phyloP scores from a whole-genome alignment of 2,888 invertebrate species.

The Cosmopolites sordidus region DNA sequence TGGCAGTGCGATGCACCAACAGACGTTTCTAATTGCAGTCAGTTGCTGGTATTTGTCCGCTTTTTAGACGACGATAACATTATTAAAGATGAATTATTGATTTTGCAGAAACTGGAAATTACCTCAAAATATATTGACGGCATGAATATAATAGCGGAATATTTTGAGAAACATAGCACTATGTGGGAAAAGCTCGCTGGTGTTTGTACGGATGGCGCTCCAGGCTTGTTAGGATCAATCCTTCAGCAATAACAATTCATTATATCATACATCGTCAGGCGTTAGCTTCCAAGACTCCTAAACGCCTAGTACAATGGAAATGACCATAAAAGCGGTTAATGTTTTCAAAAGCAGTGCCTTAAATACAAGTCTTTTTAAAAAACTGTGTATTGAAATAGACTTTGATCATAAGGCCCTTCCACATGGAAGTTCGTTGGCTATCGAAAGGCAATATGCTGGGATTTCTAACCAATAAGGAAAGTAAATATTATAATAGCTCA shows the following conservation, averaged over 20 bases:
- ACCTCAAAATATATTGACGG: slow-evolving; percentile 22
- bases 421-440: slow-evolving; percentile 14
- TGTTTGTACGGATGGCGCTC: slow-evolving; percentile 22
- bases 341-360: slow-evolving; percentile 23
- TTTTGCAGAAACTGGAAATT: slow-evolving; percentile 27
- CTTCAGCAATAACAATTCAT: slow-evolving; percentile 27
- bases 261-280: slow-evolving; percentile 28
- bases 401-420: slow-evolving; percentile 16
- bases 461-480: too few species aligned
- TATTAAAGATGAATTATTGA: slow-evolving; percentile 25
- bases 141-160: slow-evolving; percentile 23
- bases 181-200: too few species aligned
- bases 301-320: slow-evolving; percentile 22
- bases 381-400: slow-evolving; percentile 19
- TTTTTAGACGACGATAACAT: slow-evolving; percentile 24
- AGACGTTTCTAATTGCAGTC: slow-evolving; percentile 26
- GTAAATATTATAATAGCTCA: too few species aligned
- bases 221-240: slow-evolving; percentile 30
- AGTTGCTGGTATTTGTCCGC: slow-evolving; percentile 27
- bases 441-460: slow-evolving; percentile 21
- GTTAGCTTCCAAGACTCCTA: slow-evolving; percentile 11
- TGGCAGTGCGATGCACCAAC: too few species aligned
- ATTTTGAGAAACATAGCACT: too few species aligned
- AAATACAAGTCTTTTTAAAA: slow-evolving; percentile 25
- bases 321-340: slow-evolving; percentile 27